phyloP scores from a whole-genome alignment of 2,797 vertebrate species.

The Balearica regulorum region DNA sequence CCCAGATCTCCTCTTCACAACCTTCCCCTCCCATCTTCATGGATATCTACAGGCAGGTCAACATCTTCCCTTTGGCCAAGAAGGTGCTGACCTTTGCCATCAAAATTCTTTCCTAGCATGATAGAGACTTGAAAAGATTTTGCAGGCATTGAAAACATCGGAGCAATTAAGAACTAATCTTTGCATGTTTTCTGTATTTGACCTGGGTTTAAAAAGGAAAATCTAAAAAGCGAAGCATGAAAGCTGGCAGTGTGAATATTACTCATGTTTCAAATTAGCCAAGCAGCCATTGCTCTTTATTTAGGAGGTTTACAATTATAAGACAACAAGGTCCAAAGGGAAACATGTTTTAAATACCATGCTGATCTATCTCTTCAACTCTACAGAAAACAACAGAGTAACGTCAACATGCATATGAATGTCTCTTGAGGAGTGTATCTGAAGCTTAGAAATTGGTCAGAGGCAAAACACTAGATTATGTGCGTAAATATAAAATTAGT shows the following conservation, averaged over 20 bases:
- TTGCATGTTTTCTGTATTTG: background rate
- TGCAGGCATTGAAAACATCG: background rate
- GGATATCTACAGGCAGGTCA: background rate
- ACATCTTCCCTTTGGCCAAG: background rate
- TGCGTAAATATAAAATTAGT: background rate
- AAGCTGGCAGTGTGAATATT: background rate
- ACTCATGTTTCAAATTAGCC: background rate
- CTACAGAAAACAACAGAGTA: background rate
- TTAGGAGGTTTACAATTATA: background rate
- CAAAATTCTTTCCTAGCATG: background rate
- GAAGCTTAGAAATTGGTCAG: background rate
- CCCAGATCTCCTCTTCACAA: background rate
- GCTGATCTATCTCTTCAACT: background rate
- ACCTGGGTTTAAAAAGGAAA: background rate
- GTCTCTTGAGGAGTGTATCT: background rate
- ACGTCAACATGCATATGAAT: background rate
- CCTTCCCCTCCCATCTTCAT: background rate
- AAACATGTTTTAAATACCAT: background rate
- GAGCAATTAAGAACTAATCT: background rate
- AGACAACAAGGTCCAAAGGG: background rate
- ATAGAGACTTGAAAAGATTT: background rate
- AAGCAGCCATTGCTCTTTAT: background rate
- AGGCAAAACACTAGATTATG: background rate
- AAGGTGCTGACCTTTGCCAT: background rate
- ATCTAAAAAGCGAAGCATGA: background rate